Evolutionary conservation across 2,113 vertebrate species (phyloP).

Genomic region (Eolophus roseicapilla): DNA sequence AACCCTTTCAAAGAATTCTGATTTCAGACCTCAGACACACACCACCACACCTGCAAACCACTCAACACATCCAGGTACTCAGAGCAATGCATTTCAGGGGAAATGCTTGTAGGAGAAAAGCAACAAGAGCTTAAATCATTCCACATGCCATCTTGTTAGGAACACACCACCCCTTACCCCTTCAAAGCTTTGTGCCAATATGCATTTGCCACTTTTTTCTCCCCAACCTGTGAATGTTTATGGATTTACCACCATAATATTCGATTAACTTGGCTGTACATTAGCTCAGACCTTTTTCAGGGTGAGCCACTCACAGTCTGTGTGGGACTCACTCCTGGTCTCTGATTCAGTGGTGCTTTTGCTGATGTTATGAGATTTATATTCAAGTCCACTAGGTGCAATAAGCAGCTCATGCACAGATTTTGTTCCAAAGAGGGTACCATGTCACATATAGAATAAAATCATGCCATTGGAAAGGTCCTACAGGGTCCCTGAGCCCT

Average conservation of each 20-base stretch:
- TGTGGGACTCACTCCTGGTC: background rate
- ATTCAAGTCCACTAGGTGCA: background rate
- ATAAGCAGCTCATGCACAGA: background rate
- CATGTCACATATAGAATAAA: background rate
- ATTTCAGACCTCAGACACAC: background rate
- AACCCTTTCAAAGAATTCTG: background rate
- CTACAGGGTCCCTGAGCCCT: background rate
- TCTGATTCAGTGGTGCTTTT: background rate
- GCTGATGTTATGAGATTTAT: background rate
- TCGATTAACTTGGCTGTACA: background rate
- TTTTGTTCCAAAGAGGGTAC: background rate
- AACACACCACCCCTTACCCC: background rate
- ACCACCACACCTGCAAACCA: background rate
- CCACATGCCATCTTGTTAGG: background rate
- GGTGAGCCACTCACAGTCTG: fast-evolving
- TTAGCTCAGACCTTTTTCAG: background rate
- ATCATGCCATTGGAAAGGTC: background rate
- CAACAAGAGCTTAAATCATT: background rate
- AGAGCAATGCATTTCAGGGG: background rate
- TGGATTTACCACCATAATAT: background rate
- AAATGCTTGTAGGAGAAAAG: background rate
- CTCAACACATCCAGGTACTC: background rate
- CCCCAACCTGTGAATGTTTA: background rate
- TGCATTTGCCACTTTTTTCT: background rate
- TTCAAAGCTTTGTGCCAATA: background rate